Conservation (phyloP, 2,797 vertebrate species). For the Sardinella longiceps region DNA sequence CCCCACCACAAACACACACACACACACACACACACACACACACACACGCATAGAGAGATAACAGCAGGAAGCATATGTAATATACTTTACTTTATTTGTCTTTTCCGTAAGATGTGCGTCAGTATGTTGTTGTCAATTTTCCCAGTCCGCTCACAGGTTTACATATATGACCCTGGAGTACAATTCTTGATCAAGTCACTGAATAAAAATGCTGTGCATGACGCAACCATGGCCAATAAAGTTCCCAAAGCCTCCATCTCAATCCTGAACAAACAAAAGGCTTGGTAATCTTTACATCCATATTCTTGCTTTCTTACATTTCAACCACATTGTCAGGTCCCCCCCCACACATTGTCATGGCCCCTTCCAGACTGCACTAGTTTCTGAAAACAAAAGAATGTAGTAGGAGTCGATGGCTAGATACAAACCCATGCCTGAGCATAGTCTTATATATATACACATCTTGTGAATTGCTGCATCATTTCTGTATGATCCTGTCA, state of each 20-base stretch:
- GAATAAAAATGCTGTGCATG: background rate
- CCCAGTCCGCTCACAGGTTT: background rate
- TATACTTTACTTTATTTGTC: conserved; percentile 5
- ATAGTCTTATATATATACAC: background rate
- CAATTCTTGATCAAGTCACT: background rate
- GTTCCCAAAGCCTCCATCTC: background rate
- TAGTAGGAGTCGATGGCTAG: background rate
- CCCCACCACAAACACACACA: no score
- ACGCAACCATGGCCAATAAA: background rate
- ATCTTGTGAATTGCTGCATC: background rate
- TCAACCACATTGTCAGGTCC: background rate
- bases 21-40: no score
- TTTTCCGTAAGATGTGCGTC: background rate
- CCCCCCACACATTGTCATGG: background rate
- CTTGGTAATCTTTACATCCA: background rate
- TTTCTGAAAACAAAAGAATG: background rate
- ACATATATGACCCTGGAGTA: background rate
- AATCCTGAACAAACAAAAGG: background rate
- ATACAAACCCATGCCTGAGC: background rate
- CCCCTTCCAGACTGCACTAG: background rate
- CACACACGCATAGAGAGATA: background rate
- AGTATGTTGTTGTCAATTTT: no score
- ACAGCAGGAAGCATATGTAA: background rate
- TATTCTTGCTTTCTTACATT: background rate
- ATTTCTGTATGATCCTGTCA: background rate